Evolutionary conservation across 2,797 vertebrate species (phyloP).

Genomic region (Sphaeramia orbicularis): DNA sequence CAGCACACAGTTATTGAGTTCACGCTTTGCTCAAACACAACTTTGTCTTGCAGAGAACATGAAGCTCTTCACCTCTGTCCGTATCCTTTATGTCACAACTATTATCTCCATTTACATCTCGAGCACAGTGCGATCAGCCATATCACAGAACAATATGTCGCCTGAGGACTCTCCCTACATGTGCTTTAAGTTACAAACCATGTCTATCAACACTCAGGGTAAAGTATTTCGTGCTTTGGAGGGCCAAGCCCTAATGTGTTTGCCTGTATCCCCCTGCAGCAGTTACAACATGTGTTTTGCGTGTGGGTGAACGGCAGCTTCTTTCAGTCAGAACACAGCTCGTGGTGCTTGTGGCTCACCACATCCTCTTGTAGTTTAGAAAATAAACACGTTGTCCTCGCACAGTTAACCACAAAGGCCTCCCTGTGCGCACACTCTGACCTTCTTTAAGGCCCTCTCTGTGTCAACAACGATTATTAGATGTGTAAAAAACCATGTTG

Average conservation of each 20-base stretch:
- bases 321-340: slow-evolving; percentile 56
- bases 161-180: too few relatives aligned
- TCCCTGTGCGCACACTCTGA: slow-evolving; percentile 65
- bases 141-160: too few relatives aligned
- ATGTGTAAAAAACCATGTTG: slow-evolving; percentile 34
- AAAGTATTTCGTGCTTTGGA: background rate
- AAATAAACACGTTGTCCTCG: slow-evolving; percentile 83
- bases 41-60: too few relatives aligned
- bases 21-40: too few relatives aligned
- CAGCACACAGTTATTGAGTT: too few relatives aligned
- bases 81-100: too few relatives aligned
- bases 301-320: slow-evolving; percentile 56
- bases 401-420: slow-evolving; percentile 66
- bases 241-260: slow-evolving; percentile 4
- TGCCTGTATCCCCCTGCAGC: slow-evolving; percentile 26
- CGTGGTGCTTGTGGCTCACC: slow-evolving; percentile 71
- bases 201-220: too few relatives aligned
- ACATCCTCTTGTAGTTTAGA: slow-evolving; percentile 83
- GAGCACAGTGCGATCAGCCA: too few relatives aligned
- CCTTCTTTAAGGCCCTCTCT: slow-evolving; percentile 61
- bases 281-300: slow-evolving; percentile 56
- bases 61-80: too few relatives aligned
- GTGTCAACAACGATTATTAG: slow-evolving; percentile 58
- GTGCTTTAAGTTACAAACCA: too few relatives aligned
- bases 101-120: too few relatives aligned